Evolutionary conservation across 2,113 vertebrate genomes (phyloP).

Genomic region (Microtus pennsylvanicus): DNA sequence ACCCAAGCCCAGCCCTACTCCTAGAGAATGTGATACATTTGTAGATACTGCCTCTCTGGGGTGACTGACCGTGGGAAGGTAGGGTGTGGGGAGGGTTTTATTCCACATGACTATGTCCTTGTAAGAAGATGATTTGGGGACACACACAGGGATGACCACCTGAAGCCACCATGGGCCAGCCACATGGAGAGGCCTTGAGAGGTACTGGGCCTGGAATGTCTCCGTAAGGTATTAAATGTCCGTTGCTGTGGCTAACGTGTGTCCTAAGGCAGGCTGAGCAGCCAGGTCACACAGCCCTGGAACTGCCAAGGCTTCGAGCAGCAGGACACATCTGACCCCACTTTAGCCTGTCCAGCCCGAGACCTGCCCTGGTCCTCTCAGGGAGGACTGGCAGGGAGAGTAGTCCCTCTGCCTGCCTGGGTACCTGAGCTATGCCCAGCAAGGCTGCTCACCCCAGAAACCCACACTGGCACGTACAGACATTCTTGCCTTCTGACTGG

Average conservation of each 20-base stretch:
- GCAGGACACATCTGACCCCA: background rate
- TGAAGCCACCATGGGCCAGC: rapidly evolving
- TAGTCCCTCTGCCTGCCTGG: background rate
- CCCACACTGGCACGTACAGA: background rate
- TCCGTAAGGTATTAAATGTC: background rate
- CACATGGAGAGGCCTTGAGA: background rate
- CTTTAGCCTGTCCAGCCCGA: rapidly evolving
- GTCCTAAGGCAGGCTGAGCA: background rate
- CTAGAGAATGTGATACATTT: background rate
- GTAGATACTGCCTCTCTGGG: background rate
- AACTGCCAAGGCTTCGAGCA: rapidly evolving
- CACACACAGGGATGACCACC: background rate
- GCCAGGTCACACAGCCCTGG: too few relatives aligned
- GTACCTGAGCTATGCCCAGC: rapidly evolving
- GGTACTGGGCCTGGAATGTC: background rate
- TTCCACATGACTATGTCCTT: background rate
- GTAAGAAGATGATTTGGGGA: background rate
- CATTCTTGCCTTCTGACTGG: background rate
- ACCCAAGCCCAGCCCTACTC: too few relatives aligned
- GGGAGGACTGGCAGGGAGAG: background rate
- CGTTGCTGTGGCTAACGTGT: too few relatives aligned
- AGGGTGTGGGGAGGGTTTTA: background rate
- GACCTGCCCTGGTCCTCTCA: background rate
- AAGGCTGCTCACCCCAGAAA: background rate
- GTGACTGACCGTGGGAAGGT: background rate